A percentile compares a stretch with the other conserved stretches of the same genome.
phyloP scores from a whole-genome alignment of 2,888 invertebrate genomes.

The Drosophila rubida region DNA sequence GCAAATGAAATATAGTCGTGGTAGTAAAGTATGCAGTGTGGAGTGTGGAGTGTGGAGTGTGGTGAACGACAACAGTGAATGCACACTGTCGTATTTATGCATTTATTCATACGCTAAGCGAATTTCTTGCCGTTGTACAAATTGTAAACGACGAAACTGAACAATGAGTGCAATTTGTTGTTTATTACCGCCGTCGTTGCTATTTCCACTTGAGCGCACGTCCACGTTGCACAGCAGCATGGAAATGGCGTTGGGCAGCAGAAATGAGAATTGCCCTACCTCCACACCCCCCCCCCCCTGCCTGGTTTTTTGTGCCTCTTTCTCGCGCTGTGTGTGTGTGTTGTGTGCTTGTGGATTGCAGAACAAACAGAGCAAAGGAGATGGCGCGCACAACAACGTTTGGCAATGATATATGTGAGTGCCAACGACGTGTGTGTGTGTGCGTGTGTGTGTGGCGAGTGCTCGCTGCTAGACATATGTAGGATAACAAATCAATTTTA shows the following conservation, averaged over 20 bases:
- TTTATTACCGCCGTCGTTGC: conserved; percentile 58
- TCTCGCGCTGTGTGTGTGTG: too few relatives aligned
- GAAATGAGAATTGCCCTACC: neutral
- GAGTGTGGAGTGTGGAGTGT: too few relatives aligned
- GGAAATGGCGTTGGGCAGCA: conserved; percentile 30
- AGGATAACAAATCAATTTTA: conserved; percentile 73
- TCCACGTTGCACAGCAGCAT: conserved; percentile 22
- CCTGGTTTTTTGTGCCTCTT: neutral
- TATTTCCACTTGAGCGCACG: conserved; percentile 50
- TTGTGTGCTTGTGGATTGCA: conserved; percentile 14
- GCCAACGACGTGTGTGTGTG: conserved; percentile 10
- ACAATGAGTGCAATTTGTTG: conserved; percentile 69
- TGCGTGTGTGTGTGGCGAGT: conserved; percentile 23
- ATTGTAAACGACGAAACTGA: conserved; percentile 30
- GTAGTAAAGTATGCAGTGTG: conserved; percentile 5
- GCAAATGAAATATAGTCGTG: neutral
- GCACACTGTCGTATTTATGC: conserved; percentile 20
- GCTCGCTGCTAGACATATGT: conserved; percentile 65
- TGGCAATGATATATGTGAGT: conserved; percentile 49
- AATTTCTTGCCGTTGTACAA: conserved; percentile 25
- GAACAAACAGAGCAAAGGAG: conserved; percentile 41
- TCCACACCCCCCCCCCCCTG: too few relatives aligned
- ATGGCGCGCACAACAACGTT: conserved; percentile 40
- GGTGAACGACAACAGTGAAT: neutral
- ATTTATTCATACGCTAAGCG: conserved; percentile 35